Evolutionary conservation across 2,888 invertebrate species (phyloP).

Genomic region (Rhorus exstirpatorius): DNA sequence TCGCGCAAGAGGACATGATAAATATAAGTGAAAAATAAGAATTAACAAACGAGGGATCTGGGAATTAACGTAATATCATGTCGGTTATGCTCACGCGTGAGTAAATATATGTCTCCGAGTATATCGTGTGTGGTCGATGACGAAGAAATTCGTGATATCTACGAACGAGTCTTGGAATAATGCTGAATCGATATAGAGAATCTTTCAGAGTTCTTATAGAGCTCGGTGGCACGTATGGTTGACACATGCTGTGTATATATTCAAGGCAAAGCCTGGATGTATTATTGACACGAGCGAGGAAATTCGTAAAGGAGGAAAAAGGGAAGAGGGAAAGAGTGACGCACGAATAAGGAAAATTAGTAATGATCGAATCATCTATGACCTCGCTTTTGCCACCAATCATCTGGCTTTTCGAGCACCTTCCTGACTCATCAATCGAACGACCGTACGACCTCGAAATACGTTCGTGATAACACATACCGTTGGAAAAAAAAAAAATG

Average conservation of each 20-base stretch:
- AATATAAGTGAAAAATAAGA: no score
- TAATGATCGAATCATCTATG: conserved; percentile 25
- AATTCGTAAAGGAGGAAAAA: conserved; percentile 2
- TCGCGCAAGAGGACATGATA: no score
- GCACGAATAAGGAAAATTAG: conserved; percentile 1
- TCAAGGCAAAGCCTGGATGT: conserved; percentile 44
- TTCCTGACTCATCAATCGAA: conserved; percentile 41
- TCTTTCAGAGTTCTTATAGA: background rate
- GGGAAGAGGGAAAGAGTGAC: no score
- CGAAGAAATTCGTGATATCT: background rate
- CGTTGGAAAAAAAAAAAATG: background rate
- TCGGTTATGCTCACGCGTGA: background rate
- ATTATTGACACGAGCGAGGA: conserved; percentile 7
- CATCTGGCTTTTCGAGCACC: background rate
- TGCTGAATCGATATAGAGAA: conserved; percentile 33
- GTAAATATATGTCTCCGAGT: background rate
- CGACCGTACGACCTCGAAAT: conserved; percentile 29
- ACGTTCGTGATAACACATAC: conserved; percentile 14
- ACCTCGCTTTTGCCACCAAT: conserved; percentile 16
- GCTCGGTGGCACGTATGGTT: conserved; percentile 14
- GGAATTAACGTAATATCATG: background rate
- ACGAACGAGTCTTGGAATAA: background rate
- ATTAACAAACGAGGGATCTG: no score
- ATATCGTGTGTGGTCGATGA: conserved; percentile 2
- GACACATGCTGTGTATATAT: conserved; percentile 7